Conservation (phyloP, 2,797 vertebrate genomes). For the Sebastes minor region DNA sequence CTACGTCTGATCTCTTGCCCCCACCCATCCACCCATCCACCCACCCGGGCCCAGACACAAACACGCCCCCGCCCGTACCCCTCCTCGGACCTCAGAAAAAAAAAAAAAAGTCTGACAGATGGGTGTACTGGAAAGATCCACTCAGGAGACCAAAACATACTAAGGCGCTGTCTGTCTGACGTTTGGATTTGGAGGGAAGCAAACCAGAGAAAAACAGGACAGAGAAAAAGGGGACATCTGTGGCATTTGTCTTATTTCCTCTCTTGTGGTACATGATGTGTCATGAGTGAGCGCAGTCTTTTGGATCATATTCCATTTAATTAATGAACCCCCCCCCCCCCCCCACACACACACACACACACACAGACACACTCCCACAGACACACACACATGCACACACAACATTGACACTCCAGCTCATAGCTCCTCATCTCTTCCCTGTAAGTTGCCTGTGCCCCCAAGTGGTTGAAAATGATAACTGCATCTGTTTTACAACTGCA, state of each 20-base stretch:
- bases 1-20: constrained; percentile 53
- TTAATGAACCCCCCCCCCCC: constrained; percentile 54
- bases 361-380: constrained; percentile 9
- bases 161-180: constrained; percentile 70
- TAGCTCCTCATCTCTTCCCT: constrained; percentile 40
- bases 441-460: constrained; percentile 84
- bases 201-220: constrained; percentile 48
- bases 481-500: constrained; percentile 32
- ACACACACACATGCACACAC: constrained; percentile 30
- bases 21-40: constrained; percentile 46
- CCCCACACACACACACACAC: neutral
- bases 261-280: constrained; percentile 70
- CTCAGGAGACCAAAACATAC: constrained; percentile 76
- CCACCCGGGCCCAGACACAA: constrained; percentile 57
- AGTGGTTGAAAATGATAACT: constrained; percentile 74
- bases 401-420: constrained; percentile 1
- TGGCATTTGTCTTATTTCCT: constrained; percentile 74
- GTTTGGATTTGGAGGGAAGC: constrained; percentile 70
- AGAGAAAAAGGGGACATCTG: constrained; percentile 70
- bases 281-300: constrained; percentile 68
- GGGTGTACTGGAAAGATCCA: constrained; percentile 69
- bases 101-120: constrained; percentile 65
- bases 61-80: constrained; percentile 44
- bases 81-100: constrained; percentile 48
- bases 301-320: constrained; percentile 79